These are phyloP conservation scores for Mastacembelus armatus DNA, from an alignment of 2,797 vertebrate genomes.

Conservation along the genomic window DNA sequence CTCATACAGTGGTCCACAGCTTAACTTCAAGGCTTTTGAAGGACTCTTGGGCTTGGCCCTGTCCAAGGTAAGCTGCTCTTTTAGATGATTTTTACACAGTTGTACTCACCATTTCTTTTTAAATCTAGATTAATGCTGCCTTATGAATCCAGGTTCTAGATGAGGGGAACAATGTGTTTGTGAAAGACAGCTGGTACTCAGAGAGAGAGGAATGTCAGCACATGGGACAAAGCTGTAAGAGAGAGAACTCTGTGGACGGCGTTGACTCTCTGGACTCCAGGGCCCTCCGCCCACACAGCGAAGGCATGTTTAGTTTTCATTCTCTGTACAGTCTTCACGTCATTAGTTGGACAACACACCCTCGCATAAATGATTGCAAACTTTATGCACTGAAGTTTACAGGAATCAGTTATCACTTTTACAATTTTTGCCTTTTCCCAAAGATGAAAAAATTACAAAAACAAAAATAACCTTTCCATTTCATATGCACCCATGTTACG, in stretches of 20 bases:
- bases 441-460: background rate
- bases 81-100: background rate
- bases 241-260: slow-evolving; percentile 87
- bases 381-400: background rate
- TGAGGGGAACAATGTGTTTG: slow-evolving; percentile 83
- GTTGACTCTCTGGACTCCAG: slow-evolving; percentile 84
- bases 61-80: slow-evolving; percentile 86
- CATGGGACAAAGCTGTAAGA: slow-evolving; percentile 72
- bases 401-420: no score
- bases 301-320: slow-evolving; percentile 79
- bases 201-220: slow-evolving; percentile 81
- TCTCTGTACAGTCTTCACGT: background rate
- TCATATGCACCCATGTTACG: background rate
- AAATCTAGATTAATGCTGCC: background rate
- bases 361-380: background rate
- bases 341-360: background rate
- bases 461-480: background rate
- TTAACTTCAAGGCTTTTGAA: slow-evolving; percentile 95
- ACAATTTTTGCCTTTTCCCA: no score
- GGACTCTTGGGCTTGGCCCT: slow-evolving; percentile 91
- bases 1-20: slow-evolving; percentile 89
- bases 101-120: background rate
- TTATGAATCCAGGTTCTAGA: slow-evolving; percentile 85
- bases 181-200: slow-evolving; percentile 86
- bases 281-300: slow-evolving; percentile 82